Evolutionary conservation across 2,113 vertebrate species (phyloP), one percentile per base, ranked within the genome.

Genomic region (Eira barbara): DNA sequence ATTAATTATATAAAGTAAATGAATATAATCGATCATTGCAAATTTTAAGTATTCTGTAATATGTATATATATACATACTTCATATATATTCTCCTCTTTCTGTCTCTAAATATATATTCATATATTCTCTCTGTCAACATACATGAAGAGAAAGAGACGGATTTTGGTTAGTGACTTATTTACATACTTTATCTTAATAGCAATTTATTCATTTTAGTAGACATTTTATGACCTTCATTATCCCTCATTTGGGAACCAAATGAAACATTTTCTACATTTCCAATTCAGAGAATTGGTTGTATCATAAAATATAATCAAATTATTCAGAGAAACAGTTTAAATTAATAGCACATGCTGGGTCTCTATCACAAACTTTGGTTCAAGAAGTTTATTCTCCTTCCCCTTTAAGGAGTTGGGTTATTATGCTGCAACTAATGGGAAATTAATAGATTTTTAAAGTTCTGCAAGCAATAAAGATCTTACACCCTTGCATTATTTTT

Each of bases 371-470:
- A 97, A 97, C 11, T 94, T 98, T 96, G 81, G 20, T 97, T 98
- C 7, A 23, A 96, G n/a, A 63, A 86, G 86, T 97, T 98, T 98
- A 95, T 98, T 98, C 98, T 97, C 39, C 81, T 96, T 98, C 96
- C 95, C 94, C 61, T 96, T 97, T 91, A 96, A 97, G 57, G 85
- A 65, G 39, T 97, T 98, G 93, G 96, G 97, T 97, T 89, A 96
- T 91, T 97, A 97, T 87, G 89, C 57, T 97, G 45, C 47, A 98
- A 98, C 96, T 98, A 98, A 97, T 97, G 98, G 97, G 78, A 98
- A 98, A 98, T 97, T 98, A 99, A 98, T 99, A 97, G 96, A 95
- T 97, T 98, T 94, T 98, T 98, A 79, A 98, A 98, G 92, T 98
- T 95, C 92, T 98, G 69, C 89, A 98, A 98, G 97, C 49, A 97